Percentiles rank a stretch among this genome's conserved stretches.
Evolutionary conservation across 1,140 invertebrate genomes (phyloP).

Genomic region (Drosophila gunungcola): DNA sequence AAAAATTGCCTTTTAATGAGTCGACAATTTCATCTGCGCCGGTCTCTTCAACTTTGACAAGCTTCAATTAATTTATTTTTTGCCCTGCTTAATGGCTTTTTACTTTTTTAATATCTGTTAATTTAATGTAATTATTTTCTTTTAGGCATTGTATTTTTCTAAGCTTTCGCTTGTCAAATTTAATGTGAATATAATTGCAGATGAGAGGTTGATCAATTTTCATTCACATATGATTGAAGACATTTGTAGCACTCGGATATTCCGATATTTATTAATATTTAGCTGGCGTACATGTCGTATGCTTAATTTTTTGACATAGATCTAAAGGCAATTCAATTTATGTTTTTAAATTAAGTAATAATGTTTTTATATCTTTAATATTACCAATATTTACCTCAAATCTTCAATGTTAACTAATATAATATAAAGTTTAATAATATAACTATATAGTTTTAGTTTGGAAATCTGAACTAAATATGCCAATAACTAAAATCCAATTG

Average conservation of each 20-base stretch:
- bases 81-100: neutral
- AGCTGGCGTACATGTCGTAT: neutral
- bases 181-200: neutral
- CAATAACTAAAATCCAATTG: too few relatives aligned
- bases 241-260: neutral
- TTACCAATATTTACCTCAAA: too few relatives aligned
- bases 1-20: constrained; percentile 79
- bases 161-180: constrained; percentile 5
- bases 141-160: neutral
- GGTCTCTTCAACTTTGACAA: constrained; percentile 34
- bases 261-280: neutral
- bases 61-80: constrained; percentile 40
- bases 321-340: too few relatives aligned
- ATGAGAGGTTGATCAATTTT: neutral
- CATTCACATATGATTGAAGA: neutral
- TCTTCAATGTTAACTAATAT: too few relatives aligned
- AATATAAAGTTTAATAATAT: too few relatives aligned
- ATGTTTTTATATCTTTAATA: too few relatives aligned
- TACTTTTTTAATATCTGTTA: constrained; percentile 10
- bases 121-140: constrained; percentile 32
- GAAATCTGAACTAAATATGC: too few relatives aligned
- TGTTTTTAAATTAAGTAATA: too few relatives aligned
- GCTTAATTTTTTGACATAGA: neutral
- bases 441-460: too few relatives aligned
- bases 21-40: constrained; percentile 67